A percentile compares a stretch with the other conserved stretches of the same genome.
Conservation (phyloP, 2,113 vertebrate genomes). For the Clarias macrocephalus region DNA sequence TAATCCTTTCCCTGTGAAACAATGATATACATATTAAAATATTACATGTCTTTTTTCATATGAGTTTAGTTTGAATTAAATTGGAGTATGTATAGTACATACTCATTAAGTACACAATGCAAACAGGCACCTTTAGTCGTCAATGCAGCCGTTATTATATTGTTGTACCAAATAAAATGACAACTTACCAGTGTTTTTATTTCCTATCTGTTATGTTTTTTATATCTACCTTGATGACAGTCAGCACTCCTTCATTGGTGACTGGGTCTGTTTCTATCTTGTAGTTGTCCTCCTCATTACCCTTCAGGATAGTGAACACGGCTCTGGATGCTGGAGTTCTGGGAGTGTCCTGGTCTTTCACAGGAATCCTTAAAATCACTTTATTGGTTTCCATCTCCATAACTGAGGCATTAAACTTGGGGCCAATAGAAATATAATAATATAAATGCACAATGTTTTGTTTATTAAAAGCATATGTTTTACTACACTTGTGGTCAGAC, state of each 20-base stretch:
- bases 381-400: slow-evolving; percentile 48
- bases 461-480: background rate
- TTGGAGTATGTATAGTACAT: background rate
- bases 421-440: slow-evolving; percentile 8
- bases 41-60: background rate
- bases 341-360: slow-evolving; percentile 72
- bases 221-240: slow-evolving; percentile 73
- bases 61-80: too few relatives aligned
- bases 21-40: background rate
- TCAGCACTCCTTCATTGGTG: slow-evolving; percentile 80
- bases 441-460: background rate
- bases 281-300: slow-evolving; percentile 72
- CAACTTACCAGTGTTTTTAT: background rate
- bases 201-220: background rate
- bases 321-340: slow-evolving; percentile 73
- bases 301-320: slow-evolving; percentile 66
- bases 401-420: slow-evolving; percentile 63
- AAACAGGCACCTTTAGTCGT: background rate
- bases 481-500: too few relatives aligned
- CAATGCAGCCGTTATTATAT: background rate
- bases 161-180: background rate
- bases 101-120: background rate
- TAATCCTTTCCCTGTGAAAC: slow-evolving; percentile 69
- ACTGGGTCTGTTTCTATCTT: slow-evolving; percentile 71
- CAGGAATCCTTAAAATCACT: slow-evolving; percentile 63